Evolutionary conservation across 2,888 invertebrate genomes (phyloP), one percentile per base, ranked within the genome.

Genomic region (Lasioglossum morio): DNA sequence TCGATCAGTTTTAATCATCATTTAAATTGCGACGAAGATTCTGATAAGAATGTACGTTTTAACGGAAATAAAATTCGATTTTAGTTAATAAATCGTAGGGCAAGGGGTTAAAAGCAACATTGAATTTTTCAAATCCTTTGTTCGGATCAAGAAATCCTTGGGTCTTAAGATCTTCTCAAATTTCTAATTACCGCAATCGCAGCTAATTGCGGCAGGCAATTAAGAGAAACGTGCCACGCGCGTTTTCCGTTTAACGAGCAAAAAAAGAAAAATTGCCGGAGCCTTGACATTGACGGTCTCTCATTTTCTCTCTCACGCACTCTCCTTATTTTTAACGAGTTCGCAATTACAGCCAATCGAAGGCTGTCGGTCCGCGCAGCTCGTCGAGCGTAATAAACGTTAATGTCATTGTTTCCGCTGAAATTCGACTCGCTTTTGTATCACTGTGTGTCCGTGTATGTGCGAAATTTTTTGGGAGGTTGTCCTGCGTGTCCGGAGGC

Each of bases 381-480:
- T 3, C 40, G 48, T 5, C 37, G n/a, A 30, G 10, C 27, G 72
- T 70, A 72, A 77, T 72, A 77, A 85, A 84, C 60, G 84, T 79
- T 77, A 79, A 53, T 75, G 66, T 84, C 79, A 73, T 79, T 84
- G 85, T 86, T 77, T 74, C 69, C 77, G 4, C 34, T 53, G 63
- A 63, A 80, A 80, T 80, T 77, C 70, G 60, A 76, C n/a, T 69
- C 57, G 34, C 19, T 40, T 46, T 81, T 84, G 73, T 57, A 70
- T 74, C 70, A 4, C n/a, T 12, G 4, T 10, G n/a, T 0, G n/a
- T n/a, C 3, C 10, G n/a, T 10, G 48, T 48, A 73, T 48, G 0
- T 16, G 48, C 19, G 5, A 83, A 48, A 85, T 89, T 85, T 81
- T 81, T 66, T n/a, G 57, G 81, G 79, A 83, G 81, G 53, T 72